Evolutionary conservation across 2,888 invertebrate genomes (phyloP).

Genomic region (Bimastos eiseni): DNA sequence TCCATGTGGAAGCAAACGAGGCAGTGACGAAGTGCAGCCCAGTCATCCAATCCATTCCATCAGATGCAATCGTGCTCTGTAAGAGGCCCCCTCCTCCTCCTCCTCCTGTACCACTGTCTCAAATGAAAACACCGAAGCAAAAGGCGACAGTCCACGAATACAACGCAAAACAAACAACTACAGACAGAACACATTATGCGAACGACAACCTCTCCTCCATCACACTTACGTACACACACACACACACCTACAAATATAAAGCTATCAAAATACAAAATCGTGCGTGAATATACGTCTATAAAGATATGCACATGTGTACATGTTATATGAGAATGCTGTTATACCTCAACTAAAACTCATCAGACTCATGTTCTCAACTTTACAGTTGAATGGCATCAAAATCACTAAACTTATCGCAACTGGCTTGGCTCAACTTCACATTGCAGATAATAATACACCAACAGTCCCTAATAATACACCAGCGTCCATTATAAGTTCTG

Average conservation of each 20-base stretch:
- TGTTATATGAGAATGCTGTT: background rate
- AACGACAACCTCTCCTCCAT: background rate
- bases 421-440: background rate
- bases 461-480: too few species aligned
- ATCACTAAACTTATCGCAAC: background rate
- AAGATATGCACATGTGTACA: background rate
- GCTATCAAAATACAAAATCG: slow-evolving; percentile 8
- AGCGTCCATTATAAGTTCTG: background rate
- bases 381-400: background rate
- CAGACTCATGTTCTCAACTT: background rate
- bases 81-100: too few species aligned
- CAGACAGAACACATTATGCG: slow-evolving; percentile 2
- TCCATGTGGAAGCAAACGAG: background rate
- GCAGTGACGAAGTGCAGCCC: background rate
- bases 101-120: background rate
- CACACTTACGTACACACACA: background rate
- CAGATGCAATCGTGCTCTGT: background rate
- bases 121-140: background rate
- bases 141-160: background rate
- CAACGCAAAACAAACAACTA: background rate
- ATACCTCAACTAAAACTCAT: background rate
- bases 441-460: background rate
- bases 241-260: background rate
- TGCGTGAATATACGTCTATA: background rate
- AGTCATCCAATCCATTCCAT: background rate